Base-by-base conservation (phyloP, 2,888 invertebrate genomes). In the Dexiosoma caninum region DNA sequence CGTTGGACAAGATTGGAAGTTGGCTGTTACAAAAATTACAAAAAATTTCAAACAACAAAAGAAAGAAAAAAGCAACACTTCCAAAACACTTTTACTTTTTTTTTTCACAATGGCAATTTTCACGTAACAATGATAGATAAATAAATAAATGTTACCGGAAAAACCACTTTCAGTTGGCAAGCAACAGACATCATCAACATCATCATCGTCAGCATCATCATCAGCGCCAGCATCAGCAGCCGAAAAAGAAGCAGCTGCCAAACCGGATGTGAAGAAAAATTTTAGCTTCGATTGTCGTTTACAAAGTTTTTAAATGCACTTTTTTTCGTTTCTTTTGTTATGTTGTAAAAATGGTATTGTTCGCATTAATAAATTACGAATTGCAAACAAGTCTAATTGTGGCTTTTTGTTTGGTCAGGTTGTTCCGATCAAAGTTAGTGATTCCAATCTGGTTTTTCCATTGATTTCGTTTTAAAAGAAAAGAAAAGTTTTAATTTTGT, bases 41-140 rank as follows among this genome's bases (percentile, higher is more conserved):
- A 14, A 51, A 42, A 67, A 30, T 51, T 64, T 42, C 49, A 35
- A 23, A 12, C 1, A 7, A 14, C 53, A 32, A 16, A 40, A 32
- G 27, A 23, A 37, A 12, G 12, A 27, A 69, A 27, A 16, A 40
- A 51, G 19, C 53, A 67, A 62, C 35, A 40, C 49, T 59, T 35
- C 60, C 42, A 44, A 80, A 80, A 53, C 64, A 74, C 82, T 83
- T 83, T 83, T 83, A 82, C 83, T 83, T 83, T 82, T 82, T 83
- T 83, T 82, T 64, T 12, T 30, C 49, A 14, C 37, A 46, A 35
- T 35, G 49, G 53, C 46, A 70, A 74, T 72, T 77, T 81, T 72
- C 76, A 77, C 77, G 77, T 81, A 81, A 81, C 57, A 67, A 30
- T 51, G 62, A 72, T 62, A 76, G 64, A 62, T 46, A 55, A 62